Evolutionary conservation across 1,140 invertebrate genomes (phyloP), one percentile per base, ranked within the genome.

Genomic region (Drosophila neocordata): DNA sequence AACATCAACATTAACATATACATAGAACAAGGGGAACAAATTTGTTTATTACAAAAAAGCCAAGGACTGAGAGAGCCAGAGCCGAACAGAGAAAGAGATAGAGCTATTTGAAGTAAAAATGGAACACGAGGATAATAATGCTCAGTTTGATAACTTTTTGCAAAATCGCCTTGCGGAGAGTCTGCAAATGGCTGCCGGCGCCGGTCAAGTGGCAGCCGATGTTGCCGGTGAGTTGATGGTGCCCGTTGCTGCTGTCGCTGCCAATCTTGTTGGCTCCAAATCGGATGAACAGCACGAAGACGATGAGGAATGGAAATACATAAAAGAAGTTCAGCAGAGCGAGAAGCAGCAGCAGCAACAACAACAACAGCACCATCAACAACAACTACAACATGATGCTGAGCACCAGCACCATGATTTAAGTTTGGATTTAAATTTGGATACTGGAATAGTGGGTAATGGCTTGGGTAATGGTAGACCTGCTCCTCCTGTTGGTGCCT

Each of bases 111-210:
- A 31, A 67, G 13, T 35, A 58, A 73, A 81, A 83, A 91, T 91
- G 89, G 89, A 91, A 72, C 79, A 90, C 76, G 78, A 89, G 74
- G 89, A 91, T 78, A 89, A 90, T 73, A 89, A 89, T 62, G 79
- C 85, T 57, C 82, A 78, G 20, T 76, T 87, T 35, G 85, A 83
- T 52, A 84, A 90, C 62, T 79, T 81, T 61, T 77, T 90, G 82
- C 78, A 85, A 73, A 87, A 89, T 62, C 75, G 78, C 18, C 74
- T 89, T 8, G 64, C 79, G 37, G 89, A 90, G 64, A 83, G 77
- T 69, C 68, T 91, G 74, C 85, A 90, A 64, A 74, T 84, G 34
- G 77, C 77, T 65, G 79, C 81, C 37, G 76, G 74, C 56, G 69
- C 64, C 70, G 71, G 63, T 58, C 74, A 81, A 15, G 57, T 61